Conservation (phyloP, 1,140 invertebrate genomes). For the Drosophila carrolli region DNA sequence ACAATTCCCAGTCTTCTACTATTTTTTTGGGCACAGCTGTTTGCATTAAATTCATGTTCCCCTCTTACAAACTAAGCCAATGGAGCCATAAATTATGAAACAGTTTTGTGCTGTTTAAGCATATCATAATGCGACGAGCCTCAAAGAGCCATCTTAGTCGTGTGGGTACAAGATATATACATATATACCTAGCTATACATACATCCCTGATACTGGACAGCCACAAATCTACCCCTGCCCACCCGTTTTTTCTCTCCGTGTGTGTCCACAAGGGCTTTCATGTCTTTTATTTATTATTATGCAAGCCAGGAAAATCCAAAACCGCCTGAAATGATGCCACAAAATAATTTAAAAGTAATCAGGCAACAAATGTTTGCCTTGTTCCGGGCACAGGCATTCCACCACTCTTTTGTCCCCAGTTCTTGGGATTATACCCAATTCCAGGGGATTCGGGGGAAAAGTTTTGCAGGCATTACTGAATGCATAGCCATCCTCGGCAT, state of each 20-base stretch:
- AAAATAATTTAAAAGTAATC: slow-evolving; percentile 85
- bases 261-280: slow-evolving; percentile 27
- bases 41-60: not conserved
- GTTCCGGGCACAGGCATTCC: slow-evolving; percentile 39
- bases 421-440: slow-evolving; percentile 21
- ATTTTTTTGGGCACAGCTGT: not conserved
- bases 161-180: not conserved
- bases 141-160: slow-evolving; percentile 49
- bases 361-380: slow-evolving; percentile 80
- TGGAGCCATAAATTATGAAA: slow-evolving; percentile 83
- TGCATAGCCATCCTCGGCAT: slow-evolving; percentile 32
- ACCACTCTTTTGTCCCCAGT: slow-evolving; percentile 22
- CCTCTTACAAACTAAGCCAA: slow-evolving; percentile 21
- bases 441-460: slow-evolving; percentile 22
- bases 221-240: slow-evolving; percentile 1
- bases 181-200: not conserved
- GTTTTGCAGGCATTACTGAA: slow-evolving; percentile 30
- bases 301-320: slow-evolving; percentile 55
- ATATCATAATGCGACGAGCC: slow-evolving; percentile 78
- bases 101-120: slow-evolving; percentile 82
- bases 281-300: slow-evolving; percentile 77
- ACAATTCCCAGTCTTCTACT: not conserved
- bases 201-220: slow-evolving; percentile 3
- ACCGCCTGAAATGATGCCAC: slow-evolving; percentile 74
- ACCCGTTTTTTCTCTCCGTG: slow-evolving; percentile 37